phyloP scores from a whole-genome alignment of 1,140 invertebrate species.

The Brachionus rotundiformis region DNA sequence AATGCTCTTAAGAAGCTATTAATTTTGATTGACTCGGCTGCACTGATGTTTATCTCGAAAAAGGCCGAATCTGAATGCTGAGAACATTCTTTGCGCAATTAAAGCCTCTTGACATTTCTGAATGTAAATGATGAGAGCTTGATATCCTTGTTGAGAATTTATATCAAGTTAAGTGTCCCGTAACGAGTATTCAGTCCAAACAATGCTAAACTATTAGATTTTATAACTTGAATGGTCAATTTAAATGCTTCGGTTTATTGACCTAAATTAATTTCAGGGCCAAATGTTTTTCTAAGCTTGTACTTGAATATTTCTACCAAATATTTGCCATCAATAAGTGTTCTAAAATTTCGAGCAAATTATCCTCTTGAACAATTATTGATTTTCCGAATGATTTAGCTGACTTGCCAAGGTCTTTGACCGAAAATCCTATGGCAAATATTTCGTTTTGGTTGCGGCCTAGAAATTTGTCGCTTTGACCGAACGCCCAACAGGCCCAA shows the following conservation, averaged over 20 bases:
- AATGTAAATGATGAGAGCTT: not conserved
- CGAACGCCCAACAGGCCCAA: not conserved
- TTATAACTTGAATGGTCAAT: not conserved
- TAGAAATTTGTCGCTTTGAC: not conserved
- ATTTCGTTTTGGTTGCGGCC: not conserved
- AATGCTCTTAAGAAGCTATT: not conserved
- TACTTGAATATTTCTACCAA: slow-evolving; percentile 1
- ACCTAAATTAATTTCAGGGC: not conserved
- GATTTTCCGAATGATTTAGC: slow-evolving; percentile 14
- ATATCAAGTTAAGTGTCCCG: slow-evolving; percentile 11
- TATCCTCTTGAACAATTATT: slow-evolving; percentile 2
- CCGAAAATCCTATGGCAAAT: not conserved
- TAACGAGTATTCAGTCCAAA: not conserved
- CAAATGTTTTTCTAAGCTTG: slow-evolving; percentile 6
- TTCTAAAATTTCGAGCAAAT: not conserved
- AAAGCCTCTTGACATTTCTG: slow-evolving; percentile 2
- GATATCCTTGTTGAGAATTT: slow-evolving; percentile 8
- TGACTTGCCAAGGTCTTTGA: not conserved
- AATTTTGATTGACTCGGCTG: not conserved
- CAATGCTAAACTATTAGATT: too few species aligned
- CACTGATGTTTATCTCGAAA: not conserved
- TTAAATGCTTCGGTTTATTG: slow-evolving; percentile 9
- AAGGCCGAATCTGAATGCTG: not conserved
- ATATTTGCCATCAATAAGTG: not conserved
- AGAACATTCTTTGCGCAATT: slow-evolving; percentile 18